Evolutionary conservation across 2,797 vertebrate species (phyloP), one percentile per base, ranked within the genome.

Genomic region (Allobates femoralis): DNA sequence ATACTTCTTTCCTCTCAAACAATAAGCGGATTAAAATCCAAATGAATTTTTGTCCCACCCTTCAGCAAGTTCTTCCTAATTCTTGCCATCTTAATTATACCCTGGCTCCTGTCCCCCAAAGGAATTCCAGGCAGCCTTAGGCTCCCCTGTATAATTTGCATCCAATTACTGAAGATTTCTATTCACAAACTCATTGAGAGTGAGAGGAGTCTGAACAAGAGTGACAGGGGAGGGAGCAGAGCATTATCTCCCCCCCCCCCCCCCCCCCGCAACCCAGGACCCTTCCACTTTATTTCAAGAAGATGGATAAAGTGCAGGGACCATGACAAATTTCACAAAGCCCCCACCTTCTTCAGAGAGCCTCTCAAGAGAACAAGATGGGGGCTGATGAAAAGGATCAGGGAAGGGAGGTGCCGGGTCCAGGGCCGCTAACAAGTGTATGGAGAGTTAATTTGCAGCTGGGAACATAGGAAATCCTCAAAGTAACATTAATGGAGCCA

Each of bases 291-390:
- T 88, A 85, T 88, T 85, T 76, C 67, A 64, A 81, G 71, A 73
- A 88, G 86, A 88, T 85, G 82, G 86, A 88, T 88, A 88, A 88
- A 88, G 71, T 88, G 86, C 77, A 88, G 78, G 86, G 78, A 88
- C 86, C 86, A 88, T 88, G 86, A 88, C 86, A 88, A 88, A 88
- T 88, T 84, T 84, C 86, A 87, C 82, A 88, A 85, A 88, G 69
- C 77, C 86, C 86, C 83, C 58, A 81, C 86, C 81, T 76, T 51
- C 30, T n/a, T 71, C 62, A 46, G 77, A 15, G 46, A 62, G 78
- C 28, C 82, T 73, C 75, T 55, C 19, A 51, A 83, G 58, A 77
- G 56, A 73, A 74, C 81, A 80, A 84, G 76, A 81, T 26, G 2
- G 56, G 60, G 26, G 46, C 34, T 84, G 28, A 71, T 83, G 81